phyloP scores from a whole-genome alignment of 2,888 invertebrate genomes.

The Podotricha telesiphe region DNA sequence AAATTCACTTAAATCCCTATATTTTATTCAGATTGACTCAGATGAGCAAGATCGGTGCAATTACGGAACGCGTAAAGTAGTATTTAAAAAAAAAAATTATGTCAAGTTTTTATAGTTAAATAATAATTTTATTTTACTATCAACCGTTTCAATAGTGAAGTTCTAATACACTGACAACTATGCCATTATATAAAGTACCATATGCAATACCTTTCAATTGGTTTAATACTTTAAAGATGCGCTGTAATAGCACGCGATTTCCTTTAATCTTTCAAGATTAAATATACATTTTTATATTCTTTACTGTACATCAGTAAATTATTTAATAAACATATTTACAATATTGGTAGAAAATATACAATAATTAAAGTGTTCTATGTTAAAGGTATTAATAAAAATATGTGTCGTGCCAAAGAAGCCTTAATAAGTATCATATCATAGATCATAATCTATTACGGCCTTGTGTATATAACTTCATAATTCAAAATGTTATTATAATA shows the following conservation, averaged over 20 bases:
- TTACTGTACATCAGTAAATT: too few relatives aligned
- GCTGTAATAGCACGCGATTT: background rate
- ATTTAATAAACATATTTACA: background rate
- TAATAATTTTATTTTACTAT: background rate
- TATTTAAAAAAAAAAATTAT: too few relatives aligned
- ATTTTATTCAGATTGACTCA: too few relatives aligned
- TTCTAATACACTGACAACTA: background rate
- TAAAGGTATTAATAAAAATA: background rate
- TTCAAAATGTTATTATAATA: too few relatives aligned
- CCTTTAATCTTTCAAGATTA: background rate
- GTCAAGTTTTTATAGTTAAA: background rate
- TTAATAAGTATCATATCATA: conserved; percentile 12
- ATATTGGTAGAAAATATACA: background rate
- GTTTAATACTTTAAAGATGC: conserved; percentile 4
- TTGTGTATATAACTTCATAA: conserved; percentile 17
- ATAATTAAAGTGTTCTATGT: background rate
- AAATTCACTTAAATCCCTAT: too few relatives aligned
- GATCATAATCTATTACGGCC: conserved; percentile 5
- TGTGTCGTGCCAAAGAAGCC: conserved; percentile 7
- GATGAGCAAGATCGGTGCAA: too few relatives aligned
- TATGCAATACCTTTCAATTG: background rate
- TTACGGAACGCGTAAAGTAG: too few relatives aligned
- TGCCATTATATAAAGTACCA: background rate
- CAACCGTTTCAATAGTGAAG: background rate
- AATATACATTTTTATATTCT: too few relatives aligned